A percentile compares a stretch with the other conserved stretches of the same genome.
Conservation (phyloP, 1,140 invertebrate species). For the Conus betulinus region DNA sequence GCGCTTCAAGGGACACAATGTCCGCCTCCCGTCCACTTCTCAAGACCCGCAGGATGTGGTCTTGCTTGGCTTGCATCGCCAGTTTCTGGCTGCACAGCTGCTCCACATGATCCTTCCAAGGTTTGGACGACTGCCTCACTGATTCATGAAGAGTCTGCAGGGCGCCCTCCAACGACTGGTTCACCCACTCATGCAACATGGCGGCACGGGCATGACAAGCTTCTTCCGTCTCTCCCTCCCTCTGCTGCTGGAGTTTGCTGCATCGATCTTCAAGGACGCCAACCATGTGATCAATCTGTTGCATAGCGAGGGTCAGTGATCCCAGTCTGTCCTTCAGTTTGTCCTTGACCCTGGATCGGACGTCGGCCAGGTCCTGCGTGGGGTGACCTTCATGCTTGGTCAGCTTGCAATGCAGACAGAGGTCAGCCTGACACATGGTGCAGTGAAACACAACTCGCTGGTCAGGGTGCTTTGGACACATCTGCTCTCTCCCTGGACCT, state of each 20-base stretch:
- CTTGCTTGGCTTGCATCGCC: not conserved
- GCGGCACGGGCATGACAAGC: not conserved
- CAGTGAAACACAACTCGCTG: not conserved
- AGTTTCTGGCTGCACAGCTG: not conserved
- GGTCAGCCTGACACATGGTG: not conserved
- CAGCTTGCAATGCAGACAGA: conserved; percentile 24
- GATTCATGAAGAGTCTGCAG: not conserved
- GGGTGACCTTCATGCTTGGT: conserved; percentile 17
- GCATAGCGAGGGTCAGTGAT: not conserved
- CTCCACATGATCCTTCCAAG: not conserved
- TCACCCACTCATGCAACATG: not conserved
- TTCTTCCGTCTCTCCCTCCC: not conserved
- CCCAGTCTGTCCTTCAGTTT: not conserved
- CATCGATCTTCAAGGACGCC: not conserved
- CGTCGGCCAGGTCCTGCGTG: not conserved
- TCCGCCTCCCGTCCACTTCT: not conserved
- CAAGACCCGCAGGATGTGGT: not conserved
- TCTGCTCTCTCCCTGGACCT: not conserved
- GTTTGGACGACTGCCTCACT: no score
- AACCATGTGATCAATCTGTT: not conserved
- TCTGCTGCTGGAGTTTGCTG: not conserved
- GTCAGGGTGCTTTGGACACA: not conserved
- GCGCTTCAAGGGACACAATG: not conserved
- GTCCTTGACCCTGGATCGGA: conserved; percentile 1
- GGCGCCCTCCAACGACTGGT: not conserved